Conservation (phyloP, 2,113 vertebrate species). For the Platycercus adscitus region DNA sequence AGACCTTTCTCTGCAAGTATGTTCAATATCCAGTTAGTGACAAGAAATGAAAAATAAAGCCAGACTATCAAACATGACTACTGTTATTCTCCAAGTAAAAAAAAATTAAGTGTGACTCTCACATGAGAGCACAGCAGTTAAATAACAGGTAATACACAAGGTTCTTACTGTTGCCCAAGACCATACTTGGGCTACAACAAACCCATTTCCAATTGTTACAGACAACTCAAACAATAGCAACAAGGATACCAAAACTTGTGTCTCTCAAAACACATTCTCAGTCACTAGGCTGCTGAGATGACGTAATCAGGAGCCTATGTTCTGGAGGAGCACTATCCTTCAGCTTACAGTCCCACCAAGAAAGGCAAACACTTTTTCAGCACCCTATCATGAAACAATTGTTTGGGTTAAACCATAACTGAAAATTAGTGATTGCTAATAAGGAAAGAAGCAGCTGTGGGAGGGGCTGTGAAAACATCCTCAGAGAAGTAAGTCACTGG, state of each 20-base stretch:
- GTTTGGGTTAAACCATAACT: not conserved
- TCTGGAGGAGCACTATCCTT: not conserved
- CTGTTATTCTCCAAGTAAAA: not conserved
- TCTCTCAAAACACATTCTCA: not conserved
- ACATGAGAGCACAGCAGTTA: not conserved
- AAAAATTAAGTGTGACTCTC: not conserved
- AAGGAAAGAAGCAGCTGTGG: not conserved
- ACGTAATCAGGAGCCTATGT: not conserved
- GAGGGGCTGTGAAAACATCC: not conserved
- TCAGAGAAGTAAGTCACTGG: not conserved
- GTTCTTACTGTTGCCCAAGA: not conserved
- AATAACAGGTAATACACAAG: not conserved
- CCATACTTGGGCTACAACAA: not conserved
- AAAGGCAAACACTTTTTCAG: not conserved
- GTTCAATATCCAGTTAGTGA: not conserved
- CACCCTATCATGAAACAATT: not conserved
- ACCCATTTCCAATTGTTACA: not conserved
- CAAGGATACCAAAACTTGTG: not conserved
- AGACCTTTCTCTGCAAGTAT: not conserved
- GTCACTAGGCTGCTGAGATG: rapidly evolving
- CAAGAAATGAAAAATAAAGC: not conserved
- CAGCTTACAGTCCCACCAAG: not conserved
- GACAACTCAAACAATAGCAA: not conserved
- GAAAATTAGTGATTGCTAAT: not conserved
- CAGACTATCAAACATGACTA: not conserved